Evolutionary conservation across 2,797 vertebrate species (phyloP).

Genomic region (Pogoniulus pusillus): DNA sequence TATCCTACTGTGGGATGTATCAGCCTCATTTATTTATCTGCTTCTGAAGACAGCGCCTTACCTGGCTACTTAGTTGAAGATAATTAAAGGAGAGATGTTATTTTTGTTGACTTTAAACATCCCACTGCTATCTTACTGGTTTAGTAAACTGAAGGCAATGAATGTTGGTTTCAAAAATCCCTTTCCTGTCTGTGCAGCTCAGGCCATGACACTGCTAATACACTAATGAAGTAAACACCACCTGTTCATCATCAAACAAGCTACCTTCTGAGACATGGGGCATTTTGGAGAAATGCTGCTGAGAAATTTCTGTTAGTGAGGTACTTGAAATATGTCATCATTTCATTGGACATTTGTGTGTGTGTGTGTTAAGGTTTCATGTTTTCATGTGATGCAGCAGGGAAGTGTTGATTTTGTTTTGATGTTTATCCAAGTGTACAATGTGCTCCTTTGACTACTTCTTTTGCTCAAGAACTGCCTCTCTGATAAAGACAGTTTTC

Average conservation of each 20-base stretch:
- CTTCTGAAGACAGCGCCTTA: not conserved
- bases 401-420: not conserved
- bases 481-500: not conserved
- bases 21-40: not conserved
- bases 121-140: not conserved
- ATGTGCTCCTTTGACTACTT: not conserved
- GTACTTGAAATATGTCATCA: not conserved
- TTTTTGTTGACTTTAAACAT: constrained; percentile 2
- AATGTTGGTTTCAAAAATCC: constrained; percentile 13
- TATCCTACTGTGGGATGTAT: not conserved
- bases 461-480: not conserved
- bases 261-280: not conserved
- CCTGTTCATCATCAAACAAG: not conserved
- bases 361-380: not conserved
- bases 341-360: not conserved
- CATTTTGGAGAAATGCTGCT: not conserved
- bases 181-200: not conserved
- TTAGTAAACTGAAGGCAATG: constrained; percentile 23
- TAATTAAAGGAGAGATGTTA: not conserved
- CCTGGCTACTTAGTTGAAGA: not conserved
- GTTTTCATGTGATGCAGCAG: not conserved
- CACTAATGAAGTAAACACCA: not conserved
- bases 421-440: not conserved
- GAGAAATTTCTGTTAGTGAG: not conserved
- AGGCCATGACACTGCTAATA: not conserved